Evolutionary conservation across 2,888 invertebrate species (phyloP), one percentile per base, ranked within the genome.

Genomic region (Congeria kusceri): DNA sequence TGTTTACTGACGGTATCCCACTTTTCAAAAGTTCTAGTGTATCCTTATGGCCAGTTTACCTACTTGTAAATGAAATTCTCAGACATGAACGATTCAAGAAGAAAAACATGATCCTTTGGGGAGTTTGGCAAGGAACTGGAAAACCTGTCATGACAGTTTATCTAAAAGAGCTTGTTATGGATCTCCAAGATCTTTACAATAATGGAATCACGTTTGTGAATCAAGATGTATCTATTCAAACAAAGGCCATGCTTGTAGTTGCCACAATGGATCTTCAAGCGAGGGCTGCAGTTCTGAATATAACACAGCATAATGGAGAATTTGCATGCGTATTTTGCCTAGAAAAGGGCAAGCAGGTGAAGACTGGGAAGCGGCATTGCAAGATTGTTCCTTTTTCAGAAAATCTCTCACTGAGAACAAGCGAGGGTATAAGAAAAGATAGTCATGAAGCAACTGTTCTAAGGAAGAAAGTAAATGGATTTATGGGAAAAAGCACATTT

Each of bases 251-350:
- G 66, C 44, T 77, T 9, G n/a, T 70, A 61, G 57, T 77, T 61
- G 67, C 53, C 5, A 85, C 80, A 13, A 79, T 82, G 75, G 84
- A 82, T 28, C 66, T 84, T 49, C 84, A 76, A 56, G 82, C 82
- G 15, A 68, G 81, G 59, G 58, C 81, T 25, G 46, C 70, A 62
- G 74, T 81, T 18, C 23, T 75, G 9, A 58, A 76, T n/a, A 82
- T 80, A 77, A 80, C 80, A 5, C 82, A 77, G 23, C 82, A 82
- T 49, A 84, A 80, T 73, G 84, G 77, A 7, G 63, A 75, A 39
- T 62, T 58, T 77, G 73, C 82, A 2, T 84, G 84, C 62, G 49
- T 82, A 5, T 75, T 63, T 39, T 84, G 84, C 47, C 20, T 70
- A 25, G 73, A 82, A 27, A 44, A 62, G 39, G 78, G 78, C 0